These are phyloP conservation scores for Argynnis bischoffii DNA, from an alignment of 2,888 invertebrate genomes.

Conservation along the genomic window DNA sequence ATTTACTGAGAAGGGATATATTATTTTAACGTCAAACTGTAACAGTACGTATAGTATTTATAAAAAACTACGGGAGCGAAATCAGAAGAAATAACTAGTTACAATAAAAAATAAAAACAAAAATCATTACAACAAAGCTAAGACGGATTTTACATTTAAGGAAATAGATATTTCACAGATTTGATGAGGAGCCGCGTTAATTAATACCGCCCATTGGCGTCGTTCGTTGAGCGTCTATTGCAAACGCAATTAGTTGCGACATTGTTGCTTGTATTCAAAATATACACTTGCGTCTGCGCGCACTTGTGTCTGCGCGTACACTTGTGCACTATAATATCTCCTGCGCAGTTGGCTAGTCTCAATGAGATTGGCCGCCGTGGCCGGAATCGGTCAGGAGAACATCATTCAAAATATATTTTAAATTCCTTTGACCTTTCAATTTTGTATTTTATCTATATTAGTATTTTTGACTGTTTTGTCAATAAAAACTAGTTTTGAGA, in stretches of 20 bases:
- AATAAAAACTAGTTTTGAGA: too few species aligned
- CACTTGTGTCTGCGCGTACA: too few species aligned
- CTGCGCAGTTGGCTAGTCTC: too few species aligned
- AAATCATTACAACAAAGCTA: not conserved
- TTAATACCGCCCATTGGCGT: constrained; percentile 80
- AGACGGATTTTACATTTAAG: constrained; percentile 12
- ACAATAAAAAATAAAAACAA: not conserved
- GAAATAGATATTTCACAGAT: constrained; percentile 66
- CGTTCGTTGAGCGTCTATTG: constrained; percentile 72
- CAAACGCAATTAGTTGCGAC: constrained; percentile 77
- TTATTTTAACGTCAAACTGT: too few species aligned
- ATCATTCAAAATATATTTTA: constrained; percentile 7
- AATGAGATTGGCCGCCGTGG: too few species aligned
- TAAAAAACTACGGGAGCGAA: too few species aligned
- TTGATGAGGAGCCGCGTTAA: constrained; percentile 76
- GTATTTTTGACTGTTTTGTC: not conserved
- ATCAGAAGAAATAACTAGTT: not conserved
- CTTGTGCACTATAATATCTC: too few species aligned
- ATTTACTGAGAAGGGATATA: too few species aligned
- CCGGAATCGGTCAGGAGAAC: too few species aligned
- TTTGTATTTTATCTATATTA: too few species aligned
- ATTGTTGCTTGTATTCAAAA: constrained; percentile 43
- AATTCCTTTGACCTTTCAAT: not conserved
- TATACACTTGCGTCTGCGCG: too few species aligned
- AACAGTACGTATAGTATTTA: too few species aligned